phyloP scores from a whole-genome alignment of 2,888 invertebrate genomes.

The Gandaritis pyraliata region DNA sequence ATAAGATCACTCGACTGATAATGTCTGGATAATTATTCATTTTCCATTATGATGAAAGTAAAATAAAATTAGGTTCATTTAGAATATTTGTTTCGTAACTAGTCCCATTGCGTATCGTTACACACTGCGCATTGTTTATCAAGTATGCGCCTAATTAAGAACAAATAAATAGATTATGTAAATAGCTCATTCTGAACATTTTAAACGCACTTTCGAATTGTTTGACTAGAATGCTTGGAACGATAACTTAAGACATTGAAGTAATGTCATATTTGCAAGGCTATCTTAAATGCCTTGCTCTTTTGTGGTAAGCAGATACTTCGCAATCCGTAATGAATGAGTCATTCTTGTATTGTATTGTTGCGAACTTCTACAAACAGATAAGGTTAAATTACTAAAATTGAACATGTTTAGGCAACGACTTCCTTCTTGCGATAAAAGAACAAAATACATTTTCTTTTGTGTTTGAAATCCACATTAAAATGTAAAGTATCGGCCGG shows the following conservation, averaged over 20 bases:
- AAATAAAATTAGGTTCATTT: constrained; percentile 8
- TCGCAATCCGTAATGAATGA: constrained; percentile 20
- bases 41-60: constrained; percentile 12
- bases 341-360: constrained; percentile 25
- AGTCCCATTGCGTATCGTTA: constrained; percentile 25
- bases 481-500: constrained; percentile 19
- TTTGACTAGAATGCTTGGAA: constrained; percentile 17
- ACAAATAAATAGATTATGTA: constrained; percentile 37
- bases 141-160: constrained; percentile 31
- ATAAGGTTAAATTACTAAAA: constrained; percentile 30
- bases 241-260: constrained; percentile 11
- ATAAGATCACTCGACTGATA: constrained; percentile 14
- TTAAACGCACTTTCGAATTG: constrained; percentile 16
- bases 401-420: constrained; percentile 23
- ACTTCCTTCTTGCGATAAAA: constrained; percentile 31
- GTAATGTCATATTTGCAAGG: constrained; percentile 27
- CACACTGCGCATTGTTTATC: constrained; percentile 29
- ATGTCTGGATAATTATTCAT: constrained; percentile 10
- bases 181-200: constrained; percentile 30
- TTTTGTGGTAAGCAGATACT: constrained; percentile 26
- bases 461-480: constrained; percentile 17
- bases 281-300: constrained; percentile 19
- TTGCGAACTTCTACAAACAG: constrained; percentile 21
- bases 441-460: constrained; percentile 24
- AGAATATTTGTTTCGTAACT: constrained; percentile 18